phyloP scores from a whole-genome alignment of 2,888 invertebrate species.

The Tetheella fluctuosa region DNA sequence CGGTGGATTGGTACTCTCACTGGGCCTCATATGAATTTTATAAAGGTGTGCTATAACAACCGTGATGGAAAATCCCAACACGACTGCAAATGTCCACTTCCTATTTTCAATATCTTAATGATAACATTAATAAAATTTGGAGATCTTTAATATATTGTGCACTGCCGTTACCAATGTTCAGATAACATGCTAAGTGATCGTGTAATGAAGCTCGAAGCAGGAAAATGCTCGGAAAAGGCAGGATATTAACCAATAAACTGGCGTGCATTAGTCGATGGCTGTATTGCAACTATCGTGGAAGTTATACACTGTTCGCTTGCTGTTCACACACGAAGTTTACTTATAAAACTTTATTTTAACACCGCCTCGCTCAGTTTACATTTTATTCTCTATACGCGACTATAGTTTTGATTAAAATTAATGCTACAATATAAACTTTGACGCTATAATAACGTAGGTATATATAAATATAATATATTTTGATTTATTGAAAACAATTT shows the following conservation, averaged over 20 bases:
- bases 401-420: constrained; percentile 53
- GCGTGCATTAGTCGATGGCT: constrained; percentile 41
- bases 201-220: background rate
- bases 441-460: constrained; percentile 19
- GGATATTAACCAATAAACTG: constrained; percentile 53
- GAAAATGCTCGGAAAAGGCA: constrained; percentile 26
- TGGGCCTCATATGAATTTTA: constrained; percentile 68
- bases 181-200: background rate
- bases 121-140: no score
- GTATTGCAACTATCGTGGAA: constrained; percentile 46
- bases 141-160: background rate
- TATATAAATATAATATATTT: background rate
- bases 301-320: constrained; percentile 61
- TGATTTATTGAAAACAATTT: no score
- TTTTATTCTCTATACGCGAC: constrained; percentile 43
- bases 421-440: constrained; percentile 28
- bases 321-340: constrained; percentile 60
- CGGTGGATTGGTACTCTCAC: constrained; percentile 40
- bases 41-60: constrained; percentile 69
- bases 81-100: constrained; percentile 14
- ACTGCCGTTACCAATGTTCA: background rate
- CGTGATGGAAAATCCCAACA: constrained; percentile 36
- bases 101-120: background rate
- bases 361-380: constrained; percentile 41
- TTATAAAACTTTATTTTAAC: constrained; percentile 65